Evolutionary conservation across 2,888 invertebrate species (phyloP), one percentile per base, ranked within the genome.

Genomic region (Neria commutata): DNA sequence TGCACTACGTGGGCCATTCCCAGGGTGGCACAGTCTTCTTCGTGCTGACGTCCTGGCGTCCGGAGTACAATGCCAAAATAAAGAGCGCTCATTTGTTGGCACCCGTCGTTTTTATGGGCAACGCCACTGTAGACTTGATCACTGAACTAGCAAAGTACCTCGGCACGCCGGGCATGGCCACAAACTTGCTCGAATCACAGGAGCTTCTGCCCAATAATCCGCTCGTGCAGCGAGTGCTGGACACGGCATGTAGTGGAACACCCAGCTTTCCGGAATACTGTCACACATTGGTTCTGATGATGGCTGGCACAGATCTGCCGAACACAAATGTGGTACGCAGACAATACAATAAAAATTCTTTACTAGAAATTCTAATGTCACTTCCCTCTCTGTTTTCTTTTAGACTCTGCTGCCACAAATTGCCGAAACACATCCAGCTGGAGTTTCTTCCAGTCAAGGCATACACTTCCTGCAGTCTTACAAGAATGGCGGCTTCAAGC

Each of bases 61-160:
- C 84, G 0, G 82, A 83, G 23, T 84, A 84, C 61, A 84, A 85
- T 69, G 65, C 68, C 0, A 85, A 84, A 68, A 78, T 86, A 14
- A 76, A 75, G 55, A 77, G 82, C 0, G 80, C 83, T 66, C 81
- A 83, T 53, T 76, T 82, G 51, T 75, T 90, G 60, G 89, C 89
- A 0, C 91, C 91, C 0, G 86, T 91, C 0, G 87, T 88, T 0
- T 89, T 84, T 65, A 85, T 88, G 84, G 83, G 83, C 2, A 80
- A 88, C 60, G 83, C 86, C 60, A 78, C 73, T 0, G 84, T 81
- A 61, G 82, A 78, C 1, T 62, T 85, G 1, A 70, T 86, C 2
- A 69, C 67, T 10, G 45, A 73, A 1, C 64, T 86, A 0, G 75
- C 85, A 1, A 76, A 77, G 0, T 77, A 66, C 2, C 19, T 78